Conservation (phyloP, 2,888 invertebrate species). For the Nemotelus nigrinus region DNA sequence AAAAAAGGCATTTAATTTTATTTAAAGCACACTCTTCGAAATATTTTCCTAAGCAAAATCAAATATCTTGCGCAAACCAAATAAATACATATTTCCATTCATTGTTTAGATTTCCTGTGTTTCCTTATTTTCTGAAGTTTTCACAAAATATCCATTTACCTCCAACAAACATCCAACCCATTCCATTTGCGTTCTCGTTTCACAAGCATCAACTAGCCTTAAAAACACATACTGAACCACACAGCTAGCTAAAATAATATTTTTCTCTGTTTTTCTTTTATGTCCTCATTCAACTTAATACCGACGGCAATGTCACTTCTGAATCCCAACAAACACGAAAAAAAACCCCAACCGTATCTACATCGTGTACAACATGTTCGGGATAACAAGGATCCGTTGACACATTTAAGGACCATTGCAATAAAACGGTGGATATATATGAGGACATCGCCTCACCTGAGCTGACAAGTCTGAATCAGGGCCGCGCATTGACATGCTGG, state of each 20-base stretch:
- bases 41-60: too few species aligned
- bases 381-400: constrained; percentile 56
- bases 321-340: not conserved
- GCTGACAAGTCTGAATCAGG: constrained; percentile 82
- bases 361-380: constrained; percentile 38
- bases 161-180: too few species aligned
- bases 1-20: too few species aligned
- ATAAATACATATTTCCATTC: too few species aligned
- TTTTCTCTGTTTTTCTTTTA: constrained; percentile 7
- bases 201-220: too few species aligned
- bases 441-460: constrained; percentile 91
- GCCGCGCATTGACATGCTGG: constrained; percentile 87
- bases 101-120: too few species aligned
- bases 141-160: too few species aligned
- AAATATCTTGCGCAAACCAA: too few species aligned
- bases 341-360: constrained; percentile 17
- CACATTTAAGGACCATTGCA: constrained; percentile 81
- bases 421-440: constrained; percentile 93
- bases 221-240: too few species aligned
- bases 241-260: constrained; percentile 11
- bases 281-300: constrained; percentile 11
- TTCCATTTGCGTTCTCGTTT: too few species aligned
- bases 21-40: too few species aligned
- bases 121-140: too few species aligned
- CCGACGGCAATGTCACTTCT: constrained; percentile 2